These are phyloP conservation scores for Centruroides sculpturatus DNA, from an alignment of 1,140 invertebrate genomes.

Conservation along the genomic window DNA sequence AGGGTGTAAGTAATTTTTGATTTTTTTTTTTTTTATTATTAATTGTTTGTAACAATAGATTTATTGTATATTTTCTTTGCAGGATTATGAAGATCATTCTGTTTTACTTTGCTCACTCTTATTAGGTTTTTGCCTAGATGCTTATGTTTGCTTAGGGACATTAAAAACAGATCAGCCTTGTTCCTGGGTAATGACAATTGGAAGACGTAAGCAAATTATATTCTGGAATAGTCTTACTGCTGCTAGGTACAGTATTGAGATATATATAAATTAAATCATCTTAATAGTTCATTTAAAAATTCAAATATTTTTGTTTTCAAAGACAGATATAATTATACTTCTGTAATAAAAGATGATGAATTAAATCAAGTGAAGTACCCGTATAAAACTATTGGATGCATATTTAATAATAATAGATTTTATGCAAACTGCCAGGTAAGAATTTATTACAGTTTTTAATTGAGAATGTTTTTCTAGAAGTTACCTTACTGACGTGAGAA, in stretches of 20 bases:
- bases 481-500: too few relatives aligned
- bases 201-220: background rate
- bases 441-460: too few relatives aligned
- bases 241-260: slow-evolving; percentile 22
- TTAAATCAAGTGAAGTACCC: slow-evolving; percentile 24
- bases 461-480: too few relatives aligned
- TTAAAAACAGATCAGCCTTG: slow-evolving; percentile 12
- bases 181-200: slow-evolving; percentile 20
- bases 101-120: slow-evolving; percentile 30
- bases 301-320: too few relatives aligned
- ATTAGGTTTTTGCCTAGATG: slow-evolving; percentile 34
- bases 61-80: slow-evolving; percentile 1
- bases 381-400: slow-evolving; percentile 31
- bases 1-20: slow-evolving; percentile 24
- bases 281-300: slow-evolving; percentile 20
- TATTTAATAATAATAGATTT: slow-evolving; percentile 32
- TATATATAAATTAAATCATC: slow-evolving; percentile 1
- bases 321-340: too few relatives aligned
- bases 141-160: slow-evolving; percentile 30
- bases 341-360: slow-evolving; percentile 20
- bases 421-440: slow-evolving; percentile 33
- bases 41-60: too few relatives aligned
- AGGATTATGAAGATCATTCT: slow-evolving; percentile 34
- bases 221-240: slow-evolving; percentile 25
- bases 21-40: background rate